Conservation (phyloP, 2,797 vertebrate genomes). For the Hybognathus amarus region DNA sequence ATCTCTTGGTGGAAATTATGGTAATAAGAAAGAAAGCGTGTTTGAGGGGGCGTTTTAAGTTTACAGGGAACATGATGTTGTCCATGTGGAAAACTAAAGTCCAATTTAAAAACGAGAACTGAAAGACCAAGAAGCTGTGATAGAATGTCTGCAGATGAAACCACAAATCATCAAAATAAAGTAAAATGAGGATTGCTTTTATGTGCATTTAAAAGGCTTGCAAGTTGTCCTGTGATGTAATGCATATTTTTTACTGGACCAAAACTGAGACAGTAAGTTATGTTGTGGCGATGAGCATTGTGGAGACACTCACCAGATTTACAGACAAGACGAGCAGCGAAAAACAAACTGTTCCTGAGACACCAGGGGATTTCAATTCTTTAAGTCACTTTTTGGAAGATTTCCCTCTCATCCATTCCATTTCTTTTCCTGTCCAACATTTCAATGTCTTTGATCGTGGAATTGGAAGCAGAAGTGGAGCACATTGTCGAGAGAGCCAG, state of each 20-base stretch:
- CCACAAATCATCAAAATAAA: background rate
- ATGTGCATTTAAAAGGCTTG: background rate
- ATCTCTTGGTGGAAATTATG: background rate
- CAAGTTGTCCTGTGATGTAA: conserved; percentile 2
- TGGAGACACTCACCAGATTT: conserved; percentile 6
- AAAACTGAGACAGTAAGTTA: conserved; percentile 15
- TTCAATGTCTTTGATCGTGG: conserved; percentile 54
- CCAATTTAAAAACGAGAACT: background rate
- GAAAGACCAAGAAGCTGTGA: background rate
- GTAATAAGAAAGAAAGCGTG: background rate
- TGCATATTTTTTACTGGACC: conserved; percentile 5
- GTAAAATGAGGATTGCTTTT: background rate
- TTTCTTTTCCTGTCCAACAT: conserved; percentile 59
- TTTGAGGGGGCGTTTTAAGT: background rate
- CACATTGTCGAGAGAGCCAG: conserved; percentile 16
- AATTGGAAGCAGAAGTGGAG: conserved; percentile 49
- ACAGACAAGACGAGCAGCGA: background rate
- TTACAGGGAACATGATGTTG: background rate
- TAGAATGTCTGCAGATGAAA: background rate
- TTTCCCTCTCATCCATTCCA: conserved; percentile 34
- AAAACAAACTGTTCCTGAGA: conserved; percentile 41
- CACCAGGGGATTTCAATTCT: conserved; percentile 44
- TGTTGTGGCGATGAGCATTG: conserved; percentile 15
- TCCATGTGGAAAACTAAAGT: background rate
- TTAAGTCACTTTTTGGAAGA: conserved; percentile 46